These are phyloP conservation scores for Gobio occitaniae DNA, from an alignment of 2,797 vertebrate genomes.

Conservation along the genomic window DNA sequence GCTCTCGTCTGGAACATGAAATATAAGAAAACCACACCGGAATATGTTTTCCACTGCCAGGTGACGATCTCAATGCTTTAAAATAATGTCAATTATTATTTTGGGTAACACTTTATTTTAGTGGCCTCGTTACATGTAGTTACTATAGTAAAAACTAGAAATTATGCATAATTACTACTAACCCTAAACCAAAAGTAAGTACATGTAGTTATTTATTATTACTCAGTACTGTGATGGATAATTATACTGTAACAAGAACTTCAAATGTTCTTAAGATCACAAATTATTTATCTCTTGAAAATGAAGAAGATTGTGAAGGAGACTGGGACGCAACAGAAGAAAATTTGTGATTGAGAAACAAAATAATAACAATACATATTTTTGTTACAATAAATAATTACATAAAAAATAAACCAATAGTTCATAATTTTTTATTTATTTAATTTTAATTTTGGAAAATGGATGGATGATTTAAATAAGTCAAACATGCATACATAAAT, in stretches of 20 bases:
- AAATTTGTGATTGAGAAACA: not conserved
- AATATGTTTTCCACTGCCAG: conserved; percentile 99
- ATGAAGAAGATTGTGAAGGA: not conserved
- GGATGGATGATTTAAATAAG: not conserved
- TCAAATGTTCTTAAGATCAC: not conserved
- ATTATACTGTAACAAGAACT: not conserved
- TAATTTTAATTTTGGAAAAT: not conserved
- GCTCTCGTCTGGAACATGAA: conserved; percentile 99
- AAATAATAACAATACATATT: not conserved
- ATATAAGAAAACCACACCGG: conserved; percentile 96
- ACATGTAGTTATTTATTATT: not conserved
- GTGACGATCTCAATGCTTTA: conserved; percentile 67
- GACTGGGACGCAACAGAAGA: not conserved
- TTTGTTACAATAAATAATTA: not conserved
- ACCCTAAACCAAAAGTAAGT: not conserved
- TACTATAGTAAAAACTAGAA: not conserved
- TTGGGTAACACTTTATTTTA: not conserved
- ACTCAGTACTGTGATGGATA: not conserved
- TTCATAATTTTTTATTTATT: too few species aligned
- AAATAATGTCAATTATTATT: not conserved
- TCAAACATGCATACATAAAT: not conserved
- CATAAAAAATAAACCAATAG: not conserved
- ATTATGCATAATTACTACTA: not conserved
- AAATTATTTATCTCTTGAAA: not conserved
- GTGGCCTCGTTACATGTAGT: not conserved